Percentiles rank a stretch among this genome's conserved stretches.
Conservation (phyloP, 1,140 invertebrate species). For the Piezodorus guildinii region DNA sequence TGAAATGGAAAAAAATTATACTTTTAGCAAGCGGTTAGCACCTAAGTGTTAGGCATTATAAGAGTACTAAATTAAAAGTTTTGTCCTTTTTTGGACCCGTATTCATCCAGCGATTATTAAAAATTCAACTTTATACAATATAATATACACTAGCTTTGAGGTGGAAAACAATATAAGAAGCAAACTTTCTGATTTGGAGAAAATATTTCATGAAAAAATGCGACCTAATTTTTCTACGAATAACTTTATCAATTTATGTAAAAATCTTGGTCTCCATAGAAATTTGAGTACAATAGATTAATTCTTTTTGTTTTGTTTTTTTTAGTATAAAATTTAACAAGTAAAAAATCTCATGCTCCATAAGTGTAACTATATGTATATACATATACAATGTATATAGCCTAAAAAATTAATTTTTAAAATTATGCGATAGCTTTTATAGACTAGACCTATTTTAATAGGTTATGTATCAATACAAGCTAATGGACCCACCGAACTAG, state of each 20-base stretch:
- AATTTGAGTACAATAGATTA: background rate
- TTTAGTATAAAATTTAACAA: background rate
- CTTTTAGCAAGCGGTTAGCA: slow-evolving; percentile 3
- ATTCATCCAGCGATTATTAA: no score
- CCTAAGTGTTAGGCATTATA: background rate
- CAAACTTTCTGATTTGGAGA: no score
- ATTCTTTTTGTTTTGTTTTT: background rate
- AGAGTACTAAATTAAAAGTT: no score
- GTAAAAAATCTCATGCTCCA: slow-evolving; percentile 1
- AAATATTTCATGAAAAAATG: no score
- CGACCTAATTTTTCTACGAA: no score
- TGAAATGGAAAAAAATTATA: background rate
- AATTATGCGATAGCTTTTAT: background rate
- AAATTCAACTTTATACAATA: no score
- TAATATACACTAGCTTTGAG: no score
- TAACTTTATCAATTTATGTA: background rate
- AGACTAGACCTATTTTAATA: no score
- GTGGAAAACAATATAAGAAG: no score
- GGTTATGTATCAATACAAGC: background rate
- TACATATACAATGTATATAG: background rate
- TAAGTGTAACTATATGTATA: background rate
- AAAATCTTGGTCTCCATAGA: slow-evolving; percentile 2
- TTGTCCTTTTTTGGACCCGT: no score
- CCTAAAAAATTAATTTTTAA: background rate
- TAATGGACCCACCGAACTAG: slow-evolving; percentile 11